Base-by-base conservation (phyloP, 2,888 invertebrate species). In the Brachyptera putata region DNA sequence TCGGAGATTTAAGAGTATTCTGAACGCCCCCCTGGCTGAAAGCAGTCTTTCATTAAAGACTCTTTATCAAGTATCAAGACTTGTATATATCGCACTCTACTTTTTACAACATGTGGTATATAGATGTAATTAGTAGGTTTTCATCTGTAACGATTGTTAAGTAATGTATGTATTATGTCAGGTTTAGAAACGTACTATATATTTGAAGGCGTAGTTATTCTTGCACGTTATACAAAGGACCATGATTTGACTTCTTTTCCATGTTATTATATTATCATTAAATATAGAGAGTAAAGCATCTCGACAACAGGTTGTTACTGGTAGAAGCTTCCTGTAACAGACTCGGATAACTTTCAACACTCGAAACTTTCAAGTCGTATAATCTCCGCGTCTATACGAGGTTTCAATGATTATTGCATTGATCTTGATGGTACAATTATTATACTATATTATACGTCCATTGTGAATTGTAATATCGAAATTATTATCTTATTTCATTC, bases 191-290 rank as follows among this genome's bases (percentile, higher is more conserved):
- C 11, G 11, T 30, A 5, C 5, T 5, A 11, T 30, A 30, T 11
- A 30, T 30, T n/a, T 16, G 43, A 16, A 18, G 43, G 43, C 16
- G 43, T n/a, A n/a, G 43, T 11, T n/a, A 11, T 4, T 16, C 18
- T n/a, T 37, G 39, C 14, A 13, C 14, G 39, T n/a, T n/a, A n/a
- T 16, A 43, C 43, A 34, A 1, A 57, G 48, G 48, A 43, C 57
- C 57, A 36, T 57, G 57, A 57, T 57, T 57, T 57, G 30, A 57
- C 48, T 41, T 46, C 18, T 57, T 48, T 57, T 26, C 34, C 43
- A 34, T 57, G 36, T 57, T 48, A 57, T 57, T 57, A 48, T 9
- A 4, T n/a, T n/a, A 22, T 21, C 36, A 26, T 26, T 7, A 37
- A 3, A 21, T 14, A 56, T 16, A 48, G 57, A 16, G 22, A 34